Evolutionary conservation across 1,140 invertebrate species (phyloP).

Genomic region (Philotrypesis tridentata): DNA sequence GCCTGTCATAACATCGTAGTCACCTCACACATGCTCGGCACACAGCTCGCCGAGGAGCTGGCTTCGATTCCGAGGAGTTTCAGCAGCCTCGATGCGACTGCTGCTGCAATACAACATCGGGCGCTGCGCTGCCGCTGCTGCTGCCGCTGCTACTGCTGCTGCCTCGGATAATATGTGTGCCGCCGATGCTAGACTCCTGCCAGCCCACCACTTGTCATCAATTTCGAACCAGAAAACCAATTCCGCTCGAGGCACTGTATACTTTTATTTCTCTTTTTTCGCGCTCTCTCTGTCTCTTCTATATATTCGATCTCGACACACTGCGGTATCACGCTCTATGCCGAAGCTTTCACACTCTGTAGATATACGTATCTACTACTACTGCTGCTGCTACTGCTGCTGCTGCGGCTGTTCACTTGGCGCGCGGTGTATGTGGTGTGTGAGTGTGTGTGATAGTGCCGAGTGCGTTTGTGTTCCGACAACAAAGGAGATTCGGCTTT

Average conservation of each 20-base stretch:
- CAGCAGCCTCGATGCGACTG: neutral
- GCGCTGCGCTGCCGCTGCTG: neutral
- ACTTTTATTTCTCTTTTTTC: neutral
- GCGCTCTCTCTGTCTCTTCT: neutral
- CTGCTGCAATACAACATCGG: constrained; percentile 9
- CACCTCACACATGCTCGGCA: constrained; percentile 55
- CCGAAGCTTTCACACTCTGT: neutral
- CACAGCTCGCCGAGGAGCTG: constrained; percentile 44
- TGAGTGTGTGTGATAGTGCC: no score
- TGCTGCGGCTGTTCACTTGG: neutral
- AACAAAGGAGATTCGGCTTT: neutral
- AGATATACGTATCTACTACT: neutral
- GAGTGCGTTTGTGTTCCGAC: no score
- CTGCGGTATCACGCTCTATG: neutral
- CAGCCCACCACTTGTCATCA: neutral
- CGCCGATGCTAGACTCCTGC: neutral
- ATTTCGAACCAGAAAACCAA: neutral
- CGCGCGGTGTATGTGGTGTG: neutral
- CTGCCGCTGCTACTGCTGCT: neutral
- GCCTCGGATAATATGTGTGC: neutral
- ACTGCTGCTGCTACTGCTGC: neutral
- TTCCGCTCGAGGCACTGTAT: neutral
- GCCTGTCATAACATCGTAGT: constrained; percentile 63
- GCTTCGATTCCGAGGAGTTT: neutral
- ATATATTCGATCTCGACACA: neutral